phyloP scores from a whole-genome alignment of 2,888 invertebrate genomes.

The Teleogryllus oceanicus region DNA sequence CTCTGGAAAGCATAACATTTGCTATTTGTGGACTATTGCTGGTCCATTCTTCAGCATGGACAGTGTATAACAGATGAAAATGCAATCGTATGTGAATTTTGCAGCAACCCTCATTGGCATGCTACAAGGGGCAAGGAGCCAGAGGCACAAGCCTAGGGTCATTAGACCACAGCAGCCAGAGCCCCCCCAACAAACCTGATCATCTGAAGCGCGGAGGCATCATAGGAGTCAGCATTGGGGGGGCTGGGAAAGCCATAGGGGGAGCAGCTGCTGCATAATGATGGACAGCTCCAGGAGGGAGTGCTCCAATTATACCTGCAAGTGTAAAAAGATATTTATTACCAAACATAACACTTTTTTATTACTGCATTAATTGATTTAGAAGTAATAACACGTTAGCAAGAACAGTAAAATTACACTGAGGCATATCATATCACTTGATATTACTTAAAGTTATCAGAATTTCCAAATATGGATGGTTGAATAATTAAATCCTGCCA shows the following conservation, averaged over 20 bases:
- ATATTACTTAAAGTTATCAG: no score
- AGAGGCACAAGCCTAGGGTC: constrained; percentile 44
- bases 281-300: constrained; percentile 52
- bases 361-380: no score
- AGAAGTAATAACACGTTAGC: no score
- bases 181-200: constrained; percentile 60
- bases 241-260: constrained; percentile 54
- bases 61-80: constrained; percentile 8
- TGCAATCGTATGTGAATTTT: neutral
- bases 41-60: constrained; percentile 18
- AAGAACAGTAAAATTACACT: no score
- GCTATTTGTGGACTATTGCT: constrained; percentile 1
- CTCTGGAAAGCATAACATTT: neutral
- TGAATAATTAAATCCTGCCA: no score
- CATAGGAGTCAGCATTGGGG: constrained; percentile 57
- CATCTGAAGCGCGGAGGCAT: constrained; percentile 88
- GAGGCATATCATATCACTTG: no score
- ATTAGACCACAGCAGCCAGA: constrained; percentile 58
- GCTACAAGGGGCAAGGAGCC: constrained; percentile 31
- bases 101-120: neutral
- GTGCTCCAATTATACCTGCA: constrained; percentile 48
- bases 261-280: constrained; percentile 42
- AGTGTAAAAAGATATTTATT: neutral
- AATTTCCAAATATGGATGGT: no score
- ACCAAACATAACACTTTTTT: no score